These are phyloP conservation scores for Gorsachius magnificus DNA, from an alignment of 2,797 vertebrate genomes.

Conservation along the genomic window DNA sequence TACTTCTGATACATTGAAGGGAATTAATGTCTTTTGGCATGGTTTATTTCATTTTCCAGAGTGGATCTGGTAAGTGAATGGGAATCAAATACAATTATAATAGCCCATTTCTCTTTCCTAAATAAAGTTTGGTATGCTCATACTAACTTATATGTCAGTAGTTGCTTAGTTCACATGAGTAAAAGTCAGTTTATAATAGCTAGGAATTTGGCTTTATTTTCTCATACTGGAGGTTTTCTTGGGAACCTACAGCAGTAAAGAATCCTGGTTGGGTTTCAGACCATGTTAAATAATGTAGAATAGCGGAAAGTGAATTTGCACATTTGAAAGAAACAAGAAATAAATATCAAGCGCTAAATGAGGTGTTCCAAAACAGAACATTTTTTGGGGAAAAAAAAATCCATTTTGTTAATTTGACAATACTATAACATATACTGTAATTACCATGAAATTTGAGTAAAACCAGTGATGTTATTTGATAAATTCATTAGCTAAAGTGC, in stretches of 20 bases:
- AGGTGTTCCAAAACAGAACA: not conserved
- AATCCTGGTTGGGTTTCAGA: not conserved
- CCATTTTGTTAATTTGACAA: not conserved
- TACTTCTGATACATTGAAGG: constrained; percentile 32
- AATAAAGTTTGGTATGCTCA: constrained; percentile 56
- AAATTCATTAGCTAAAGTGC: not conserved
- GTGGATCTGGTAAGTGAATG: constrained; percentile 51
- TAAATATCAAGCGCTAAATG: not conserved
- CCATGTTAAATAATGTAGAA: not conserved
- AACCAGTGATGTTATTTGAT: not conserved
- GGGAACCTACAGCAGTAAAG: not conserved
- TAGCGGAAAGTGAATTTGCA: not conserved
- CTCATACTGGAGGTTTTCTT: not conserved
- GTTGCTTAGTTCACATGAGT: constrained; percentile 29
- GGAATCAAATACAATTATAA: constrained; percentile 55
- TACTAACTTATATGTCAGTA: constrained; percentile 45
- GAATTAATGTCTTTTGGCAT: constrained; percentile 64
- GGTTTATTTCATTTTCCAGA: constrained; percentile 65
- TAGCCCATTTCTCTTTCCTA: constrained; percentile 51
- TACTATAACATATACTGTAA: not conserved
- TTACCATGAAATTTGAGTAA: not conserved
- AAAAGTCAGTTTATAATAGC: constrained; percentile 24
- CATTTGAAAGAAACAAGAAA: not conserved
- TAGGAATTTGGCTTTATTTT: constrained; percentile 25
- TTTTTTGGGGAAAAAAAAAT: not conserved